These are phyloP conservation scores for Notoglanidium macrostoma DNA, from an alignment of 2,797 vertebrate species.

Conservation along the genomic window DNA sequence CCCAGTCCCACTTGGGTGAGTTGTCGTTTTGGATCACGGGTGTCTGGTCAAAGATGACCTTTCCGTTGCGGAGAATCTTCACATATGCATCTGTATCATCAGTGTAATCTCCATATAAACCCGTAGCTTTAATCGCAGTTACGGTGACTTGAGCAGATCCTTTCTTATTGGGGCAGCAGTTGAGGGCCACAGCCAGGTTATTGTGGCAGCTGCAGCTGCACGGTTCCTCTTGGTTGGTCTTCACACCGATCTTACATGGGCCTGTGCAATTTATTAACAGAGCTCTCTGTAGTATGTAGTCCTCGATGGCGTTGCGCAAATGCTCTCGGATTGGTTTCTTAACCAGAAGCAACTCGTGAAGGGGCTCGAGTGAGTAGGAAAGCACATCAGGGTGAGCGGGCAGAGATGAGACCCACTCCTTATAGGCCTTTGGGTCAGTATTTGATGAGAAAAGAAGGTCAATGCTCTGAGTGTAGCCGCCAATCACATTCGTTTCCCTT, in stretches of 20 bases:
- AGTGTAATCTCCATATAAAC: constrained; percentile 74
- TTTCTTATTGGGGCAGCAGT: constrained; percentile 78
- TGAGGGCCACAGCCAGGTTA: constrained; percentile 51
- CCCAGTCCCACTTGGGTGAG: constrained; percentile 71
- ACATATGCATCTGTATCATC: constrained; percentile 75
- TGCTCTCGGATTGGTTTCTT: constrained; percentile 58
- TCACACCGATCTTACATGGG: constrained; percentile 70
- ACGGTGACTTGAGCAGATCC: constrained; percentile 76
- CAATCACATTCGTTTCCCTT: constrained; percentile 71
- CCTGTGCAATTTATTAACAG: constrained; percentile 77
- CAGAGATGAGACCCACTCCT: constrained; percentile 76
- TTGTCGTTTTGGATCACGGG: constrained; percentile 65
- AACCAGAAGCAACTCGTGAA: constrained; percentile 78
- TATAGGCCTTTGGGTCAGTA: constrained; percentile 71
- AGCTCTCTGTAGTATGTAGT: constrained; percentile 77
- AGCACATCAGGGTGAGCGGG: constrained; percentile 71
- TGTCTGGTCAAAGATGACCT: constrained; percentile 44
- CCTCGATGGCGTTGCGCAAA: constrained; percentile 75
- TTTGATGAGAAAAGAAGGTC: constrained; percentile 78
- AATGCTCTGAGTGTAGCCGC: constrained; percentile 63
- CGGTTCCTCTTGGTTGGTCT: constrained; percentile 60
- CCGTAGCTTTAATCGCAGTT: constrained; percentile 56
- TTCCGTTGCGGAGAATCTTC: constrained; percentile 66
- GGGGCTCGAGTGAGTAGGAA: constrained; percentile 75
- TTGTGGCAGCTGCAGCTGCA: constrained; percentile 75